Evolutionary conservation across 2,888 invertebrate genomes (phyloP).

Genomic region (Lapara coniferarum): DNA sequence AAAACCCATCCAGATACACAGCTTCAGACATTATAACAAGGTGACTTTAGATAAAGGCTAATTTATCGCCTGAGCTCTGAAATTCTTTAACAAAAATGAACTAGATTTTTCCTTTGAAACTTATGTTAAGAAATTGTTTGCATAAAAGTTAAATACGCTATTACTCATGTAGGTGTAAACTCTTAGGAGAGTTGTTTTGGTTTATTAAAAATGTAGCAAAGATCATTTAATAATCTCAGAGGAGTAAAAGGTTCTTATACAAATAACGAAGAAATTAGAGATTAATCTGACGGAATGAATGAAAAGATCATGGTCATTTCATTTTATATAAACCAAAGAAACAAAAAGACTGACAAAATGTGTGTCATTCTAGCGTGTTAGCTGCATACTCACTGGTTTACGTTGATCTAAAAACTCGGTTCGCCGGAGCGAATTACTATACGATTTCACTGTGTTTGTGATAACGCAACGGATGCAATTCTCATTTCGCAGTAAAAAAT

Average conservation of each 20-base stretch:
- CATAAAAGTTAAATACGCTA: constrained; percentile 9
- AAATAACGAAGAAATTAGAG: no score
- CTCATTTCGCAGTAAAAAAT: not conserved
- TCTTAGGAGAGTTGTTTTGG: not conserved
- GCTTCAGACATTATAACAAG: not conserved
- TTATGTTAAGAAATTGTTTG: not conserved
- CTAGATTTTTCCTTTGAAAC: not conserved
- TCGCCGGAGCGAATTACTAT: not conserved
- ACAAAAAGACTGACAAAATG: no score
- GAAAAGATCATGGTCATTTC: no score
- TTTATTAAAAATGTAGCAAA: not conserved
- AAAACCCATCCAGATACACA: not conserved
- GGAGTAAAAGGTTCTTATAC: not conserved
- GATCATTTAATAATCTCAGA: not conserved
- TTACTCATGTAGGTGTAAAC: not conserved
- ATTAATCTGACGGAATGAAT: no score
- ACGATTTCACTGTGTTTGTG: not conserved
- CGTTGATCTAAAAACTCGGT: not conserved
- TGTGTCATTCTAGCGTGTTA: not conserved
- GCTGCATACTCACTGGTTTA: not conserved
- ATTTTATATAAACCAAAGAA: no score
- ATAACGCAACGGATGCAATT: not conserved
- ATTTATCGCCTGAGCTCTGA: not conserved
- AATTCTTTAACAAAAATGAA: constrained; percentile 4
- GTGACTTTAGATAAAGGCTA: not conserved